Percentiles rank a stretch among this genome's conserved stretches.
Conservation (phyloP, 2,797 vertebrate genomes). For the Falco cherrug region DNA sequence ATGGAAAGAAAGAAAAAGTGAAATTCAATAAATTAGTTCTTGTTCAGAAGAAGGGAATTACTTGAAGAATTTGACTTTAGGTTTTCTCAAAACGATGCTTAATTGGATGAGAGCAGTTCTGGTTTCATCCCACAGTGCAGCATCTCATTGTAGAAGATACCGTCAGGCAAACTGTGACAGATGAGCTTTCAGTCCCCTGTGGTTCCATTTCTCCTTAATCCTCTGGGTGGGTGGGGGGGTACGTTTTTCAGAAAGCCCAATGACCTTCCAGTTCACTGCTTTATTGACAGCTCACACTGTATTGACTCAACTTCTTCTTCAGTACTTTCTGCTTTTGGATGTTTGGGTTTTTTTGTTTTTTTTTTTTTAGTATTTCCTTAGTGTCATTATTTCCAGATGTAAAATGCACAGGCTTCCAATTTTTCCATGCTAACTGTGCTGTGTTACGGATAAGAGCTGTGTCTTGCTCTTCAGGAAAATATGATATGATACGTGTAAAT, state of each 20-base stretch:
- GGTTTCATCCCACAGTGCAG: neutral
- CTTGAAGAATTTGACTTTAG: neutral
- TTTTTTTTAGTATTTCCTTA: neutral
- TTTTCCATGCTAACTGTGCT: neutral
- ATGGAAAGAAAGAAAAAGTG: neutral
- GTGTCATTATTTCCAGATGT: neutral
- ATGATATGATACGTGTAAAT: neutral
- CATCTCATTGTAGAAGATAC: neutral
- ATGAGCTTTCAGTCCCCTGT: neutral
- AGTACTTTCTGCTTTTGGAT: neutral
- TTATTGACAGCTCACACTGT: neutral
- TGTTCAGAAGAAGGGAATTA: neutral
- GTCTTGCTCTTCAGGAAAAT: conserved; percentile 9
- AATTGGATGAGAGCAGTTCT: neutral
- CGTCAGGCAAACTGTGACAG: neutral
- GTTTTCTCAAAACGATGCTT: neutral
- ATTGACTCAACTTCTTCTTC: neutral
- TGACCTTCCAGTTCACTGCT: neutral
- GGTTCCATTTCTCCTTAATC: neutral
- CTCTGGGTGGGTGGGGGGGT: fast-evolving
- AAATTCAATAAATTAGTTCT: neutral
- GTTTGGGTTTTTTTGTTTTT: too few species aligned
- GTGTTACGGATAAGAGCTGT: neutral
- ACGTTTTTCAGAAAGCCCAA: neutral
- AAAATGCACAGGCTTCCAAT: neutral